Percentiles rank a stretch among this genome's conserved stretches.
These are phyloP conservation scores for Apamea epomidion DNA, from an alignment of 2,888 invertebrate species.

Conservation along the genomic window DNA sequence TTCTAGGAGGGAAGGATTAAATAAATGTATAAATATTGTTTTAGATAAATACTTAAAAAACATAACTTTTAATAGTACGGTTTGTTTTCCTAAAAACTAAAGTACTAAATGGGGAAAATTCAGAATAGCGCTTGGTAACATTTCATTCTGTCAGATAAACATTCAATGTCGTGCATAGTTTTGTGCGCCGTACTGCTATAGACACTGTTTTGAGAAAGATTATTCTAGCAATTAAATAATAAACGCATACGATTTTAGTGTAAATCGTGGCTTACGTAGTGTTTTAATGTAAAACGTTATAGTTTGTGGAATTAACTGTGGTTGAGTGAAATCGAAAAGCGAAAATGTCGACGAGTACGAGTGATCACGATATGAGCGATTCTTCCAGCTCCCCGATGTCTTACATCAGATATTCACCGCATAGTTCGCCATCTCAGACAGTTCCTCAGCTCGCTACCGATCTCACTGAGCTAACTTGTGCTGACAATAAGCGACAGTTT, in stretches of 20 bases:
- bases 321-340: slow-evolving; percentile 14
- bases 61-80: neutral
- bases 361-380: slow-evolving; percentile 83
- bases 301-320: slow-evolving; percentile 23
- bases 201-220: neutral
- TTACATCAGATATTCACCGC: slow-evolving; percentile 76
- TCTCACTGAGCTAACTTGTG: slow-evolving; percentile 79
- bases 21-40: neutral
- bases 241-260: neutral
- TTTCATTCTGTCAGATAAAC: slow-evolving; percentile 37
- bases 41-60: neutral
- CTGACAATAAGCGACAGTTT: slow-evolving; percentile 68
- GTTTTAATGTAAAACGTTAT: slow-evolving; percentile 17
- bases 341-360: slow-evolving; percentile 70
- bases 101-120: slow-evolving; percentile 10
- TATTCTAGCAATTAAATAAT: neutral
- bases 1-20: neutral
- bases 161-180: slow-evolving; percentile 24
- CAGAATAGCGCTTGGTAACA: slow-evolving; percentile 42
- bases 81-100: neutral
- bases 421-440: slow-evolving; percentile 83
- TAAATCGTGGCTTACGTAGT: slow-evolving; percentile 7
- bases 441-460: slow-evolving; percentile 81
- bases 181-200: neutral
- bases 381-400: slow-evolving; percentile 79